A percentile compares a stretch with the other conserved stretches of the same genome.
Conservation (phyloP, 2,888 invertebrate genomes). For the Synanthedon formicaeformis region DNA sequence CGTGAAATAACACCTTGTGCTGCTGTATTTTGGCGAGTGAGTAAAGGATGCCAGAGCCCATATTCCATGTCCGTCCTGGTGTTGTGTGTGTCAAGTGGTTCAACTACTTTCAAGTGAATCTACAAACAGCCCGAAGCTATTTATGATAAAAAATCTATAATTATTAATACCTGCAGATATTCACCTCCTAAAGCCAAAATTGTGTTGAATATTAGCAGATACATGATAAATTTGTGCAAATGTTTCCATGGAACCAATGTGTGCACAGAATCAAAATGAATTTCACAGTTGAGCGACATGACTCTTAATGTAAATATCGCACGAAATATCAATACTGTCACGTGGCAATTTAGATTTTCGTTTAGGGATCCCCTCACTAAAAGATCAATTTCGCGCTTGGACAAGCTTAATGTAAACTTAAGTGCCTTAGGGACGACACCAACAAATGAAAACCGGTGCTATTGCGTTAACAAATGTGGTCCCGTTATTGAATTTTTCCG, state of each 20-base stretch:
- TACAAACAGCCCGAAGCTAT: too few relatives aligned
- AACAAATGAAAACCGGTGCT: conserved; percentile 53
- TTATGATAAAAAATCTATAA: too few relatives aligned
- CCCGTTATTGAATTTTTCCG: conserved; percentile 54
- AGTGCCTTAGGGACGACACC: conserved; percentile 48
- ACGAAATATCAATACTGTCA: conserved; percentile 50
- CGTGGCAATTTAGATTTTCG: conserved; percentile 59
- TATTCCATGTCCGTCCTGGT: too few relatives aligned
- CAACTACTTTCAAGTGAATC: too few relatives aligned
- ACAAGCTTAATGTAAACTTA: conserved; percentile 67
- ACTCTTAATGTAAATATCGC: background rate
- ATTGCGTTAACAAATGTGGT: conserved; percentile 50
- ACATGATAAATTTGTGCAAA: background rate
- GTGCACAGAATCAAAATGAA: conserved; percentile 9
- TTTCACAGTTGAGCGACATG: conserved; percentile 9
- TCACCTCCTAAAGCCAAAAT: too few relatives aligned
- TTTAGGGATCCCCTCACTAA: conserved; percentile 56
- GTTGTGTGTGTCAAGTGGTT: too few relatives aligned
- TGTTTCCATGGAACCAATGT: conserved; percentile 2
- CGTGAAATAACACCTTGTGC: too few relatives aligned
- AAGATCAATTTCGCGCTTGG: conserved; percentile 70
- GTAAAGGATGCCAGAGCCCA: too few relatives aligned
- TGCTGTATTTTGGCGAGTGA: too few relatives aligned
- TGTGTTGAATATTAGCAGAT: background rate
- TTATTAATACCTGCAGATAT: too few relatives aligned